These are phyloP conservation scores for Epinotia bilunana DNA, from an alignment of 2,888 invertebrate genomes.

Conservation along the genomic window DNA sequence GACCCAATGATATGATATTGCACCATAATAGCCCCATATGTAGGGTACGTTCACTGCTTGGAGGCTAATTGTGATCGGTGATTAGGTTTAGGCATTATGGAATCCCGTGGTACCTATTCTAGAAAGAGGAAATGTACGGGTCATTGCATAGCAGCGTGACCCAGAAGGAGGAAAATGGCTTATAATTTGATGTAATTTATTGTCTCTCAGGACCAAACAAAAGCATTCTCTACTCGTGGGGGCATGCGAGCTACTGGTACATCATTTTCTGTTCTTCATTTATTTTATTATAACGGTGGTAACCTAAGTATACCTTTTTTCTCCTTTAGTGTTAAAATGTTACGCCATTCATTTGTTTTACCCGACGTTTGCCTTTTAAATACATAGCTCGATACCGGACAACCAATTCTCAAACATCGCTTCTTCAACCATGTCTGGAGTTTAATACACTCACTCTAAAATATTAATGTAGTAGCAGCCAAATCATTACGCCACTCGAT, in stretches of 20 bases:
- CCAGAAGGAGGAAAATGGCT: too few species aligned
- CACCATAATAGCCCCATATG: background rate
- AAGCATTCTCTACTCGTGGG: too few species aligned
- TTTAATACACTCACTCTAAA: background rate
- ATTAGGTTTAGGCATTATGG: background rate
- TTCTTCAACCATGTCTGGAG: background rate
- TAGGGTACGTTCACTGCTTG: background rate
- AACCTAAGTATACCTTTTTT: too few species aligned
- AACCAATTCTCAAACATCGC: background rate
- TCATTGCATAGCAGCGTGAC: too few species aligned
- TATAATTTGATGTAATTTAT: too few species aligned
- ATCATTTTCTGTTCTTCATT: background rate
- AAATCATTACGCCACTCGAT: constrained; percentile 35
- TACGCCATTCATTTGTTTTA: too few species aligned
- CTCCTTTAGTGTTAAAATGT: too few species aligned
- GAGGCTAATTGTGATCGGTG: background rate
- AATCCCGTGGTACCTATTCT: background rate
- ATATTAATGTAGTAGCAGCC: constrained; percentile 31
- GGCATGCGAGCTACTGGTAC: background rate
- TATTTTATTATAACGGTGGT: background rate
- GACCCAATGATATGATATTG: background rate
- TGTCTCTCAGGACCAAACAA: too few species aligned
- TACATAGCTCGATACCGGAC: background rate
- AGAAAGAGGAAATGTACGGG: background rate
- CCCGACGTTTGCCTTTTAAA: background rate